A percentile compares a stretch with the other conserved stretches of the same genome.
These are phyloP conservation scores for Tetragonula carbonaria DNA, from an alignment of 2,888 invertebrate species.

Conservation along the genomic window DNA sequence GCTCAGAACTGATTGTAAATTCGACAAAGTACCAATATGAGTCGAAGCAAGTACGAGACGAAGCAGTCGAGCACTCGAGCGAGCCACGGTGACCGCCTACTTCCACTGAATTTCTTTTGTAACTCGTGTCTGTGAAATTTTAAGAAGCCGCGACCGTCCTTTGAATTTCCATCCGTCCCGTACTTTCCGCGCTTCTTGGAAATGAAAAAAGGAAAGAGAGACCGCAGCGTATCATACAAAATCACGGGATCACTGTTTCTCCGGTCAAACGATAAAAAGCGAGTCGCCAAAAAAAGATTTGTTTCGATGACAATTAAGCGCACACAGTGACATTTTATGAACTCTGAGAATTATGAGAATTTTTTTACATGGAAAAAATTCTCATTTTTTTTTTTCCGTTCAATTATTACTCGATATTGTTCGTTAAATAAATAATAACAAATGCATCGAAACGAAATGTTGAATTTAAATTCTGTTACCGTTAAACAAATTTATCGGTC, in stretches of 20 bases:
- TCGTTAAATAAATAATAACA: no score
- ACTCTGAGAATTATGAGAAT: background rate
- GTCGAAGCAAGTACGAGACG: background rate
- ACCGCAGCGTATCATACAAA: background rate
- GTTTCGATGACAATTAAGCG: background rate
- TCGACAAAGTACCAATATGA: slow-evolving; percentile 5
- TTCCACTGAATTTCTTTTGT: slow-evolving; percentile 41
- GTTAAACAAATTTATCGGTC: background rate
- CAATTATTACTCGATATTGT: no score
- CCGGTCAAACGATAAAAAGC: background rate
- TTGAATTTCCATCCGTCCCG: slow-evolving; percentile 22
- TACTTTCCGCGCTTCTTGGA: background rate
- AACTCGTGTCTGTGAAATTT: slow-evolving; percentile 26
- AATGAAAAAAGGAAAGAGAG: background rate
- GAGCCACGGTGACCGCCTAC: slow-evolving; percentile 6
- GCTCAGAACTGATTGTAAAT: background rate
- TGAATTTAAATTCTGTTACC: background rate
- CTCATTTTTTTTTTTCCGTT: background rate
- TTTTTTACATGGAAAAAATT: background rate
- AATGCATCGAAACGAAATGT: no score
- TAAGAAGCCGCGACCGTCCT: slow-evolving; percentile 25
- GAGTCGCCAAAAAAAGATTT: slow-evolving; percentile 3
- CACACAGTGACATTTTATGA: background rate
- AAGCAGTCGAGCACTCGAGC: background rate
- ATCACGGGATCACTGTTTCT: background rate